These are phyloP conservation scores for Pandemis corylana DNA, from an alignment of 2,888 invertebrate genomes.

Conservation along the genomic window DNA sequence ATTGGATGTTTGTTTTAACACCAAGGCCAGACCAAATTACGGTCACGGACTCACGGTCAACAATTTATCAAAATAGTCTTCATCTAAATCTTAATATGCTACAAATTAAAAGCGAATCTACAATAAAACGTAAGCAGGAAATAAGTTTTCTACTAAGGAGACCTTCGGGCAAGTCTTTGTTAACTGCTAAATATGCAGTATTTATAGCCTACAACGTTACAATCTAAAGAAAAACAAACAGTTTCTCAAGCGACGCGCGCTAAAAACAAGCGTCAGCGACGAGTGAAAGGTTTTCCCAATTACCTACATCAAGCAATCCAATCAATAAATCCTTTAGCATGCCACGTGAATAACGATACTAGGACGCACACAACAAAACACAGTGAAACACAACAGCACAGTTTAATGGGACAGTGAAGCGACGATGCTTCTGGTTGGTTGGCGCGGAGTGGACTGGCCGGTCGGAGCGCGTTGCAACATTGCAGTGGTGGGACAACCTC, in stretches of 20 bases:
- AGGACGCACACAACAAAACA: slow-evolving; percentile 20
- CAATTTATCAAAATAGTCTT: slow-evolving; percentile 3
- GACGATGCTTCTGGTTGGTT: slow-evolving; percentile 26
- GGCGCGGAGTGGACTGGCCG: slow-evolving; percentile 59
- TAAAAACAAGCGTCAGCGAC: neutral
- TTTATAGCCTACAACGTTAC: neutral
- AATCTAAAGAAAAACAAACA: neutral
- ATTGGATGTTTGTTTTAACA: slow-evolving; percentile 9
- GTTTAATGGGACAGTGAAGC: slow-evolving; percentile 10
- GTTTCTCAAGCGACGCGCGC: neutral
- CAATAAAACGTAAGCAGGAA: slow-evolving; percentile 2
- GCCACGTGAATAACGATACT: neutral
- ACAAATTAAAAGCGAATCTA: neutral
- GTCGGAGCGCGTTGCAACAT: slow-evolving; percentile 67
- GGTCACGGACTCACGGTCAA: slow-evolving; percentile 31
- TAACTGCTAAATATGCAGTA: neutral
- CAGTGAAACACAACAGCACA: slow-evolving; percentile 15
- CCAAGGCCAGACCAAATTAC: slow-evolving; percentile 16
- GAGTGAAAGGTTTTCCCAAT: slow-evolving; percentile 6
- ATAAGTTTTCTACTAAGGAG: slow-evolving; percentile 18
- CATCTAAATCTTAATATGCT: neutral
- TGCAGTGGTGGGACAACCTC: slow-evolving; percentile 62
- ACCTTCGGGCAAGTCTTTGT: slow-evolving; percentile 8
- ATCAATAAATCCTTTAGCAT: neutral
- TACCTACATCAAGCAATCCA: slow-evolving; percentile 2